Evolutionary conservation across 2,113 vertebrate genomes (phyloP), one percentile per base, ranked within the genome.

Genomic region (Hipposideros armiger): DNA sequence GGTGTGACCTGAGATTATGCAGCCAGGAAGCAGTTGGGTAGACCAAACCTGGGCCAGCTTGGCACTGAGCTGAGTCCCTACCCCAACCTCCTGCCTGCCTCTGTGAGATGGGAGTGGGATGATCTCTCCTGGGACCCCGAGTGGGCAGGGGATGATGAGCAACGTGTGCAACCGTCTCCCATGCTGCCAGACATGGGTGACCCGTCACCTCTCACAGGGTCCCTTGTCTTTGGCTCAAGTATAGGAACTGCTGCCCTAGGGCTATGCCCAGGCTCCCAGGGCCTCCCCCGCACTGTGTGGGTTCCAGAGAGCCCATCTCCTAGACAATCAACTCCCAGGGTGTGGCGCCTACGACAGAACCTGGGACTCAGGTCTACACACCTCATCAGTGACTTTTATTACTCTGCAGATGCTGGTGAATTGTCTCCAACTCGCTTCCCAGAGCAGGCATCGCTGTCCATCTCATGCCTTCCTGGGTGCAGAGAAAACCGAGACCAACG

Each of bases 311-410:
- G 2, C 3, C 17, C 56, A 7, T 7, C 5, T 5, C 8, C 3
- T 42, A 16, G 11, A 26, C 3, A 3, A 14, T 20, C 60, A 2
- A n/a, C 47, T 13, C 16, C 24, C 0, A 8, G 56, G 22, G 47
- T 7, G 47, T 0, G 17, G 30, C 0, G 16, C 7, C 4, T 3
- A 22, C 4, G 13, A 74, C 62, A 94, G 52, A 88, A 67, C 16
- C 10, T 1, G 64, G 4, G 45, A 74, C 77, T 50, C 42, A 0
- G 10, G 17, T 6, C n/a, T 13, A 47, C n/a, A 73, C 66, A 45
- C 77, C 45, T 72, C 66, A 32, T 73, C 56, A 60, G 60, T 15
- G 66, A 56, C 78, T 96, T 96, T 97, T 95, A 94, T 91, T 96
- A 28, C 66, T 81, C 58, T 72, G n/a, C 26, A 20, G 47, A 62